Base-by-base conservation (phyloP, 1,140 invertebrate genomes). In the Bombus waltoni region DNA sequence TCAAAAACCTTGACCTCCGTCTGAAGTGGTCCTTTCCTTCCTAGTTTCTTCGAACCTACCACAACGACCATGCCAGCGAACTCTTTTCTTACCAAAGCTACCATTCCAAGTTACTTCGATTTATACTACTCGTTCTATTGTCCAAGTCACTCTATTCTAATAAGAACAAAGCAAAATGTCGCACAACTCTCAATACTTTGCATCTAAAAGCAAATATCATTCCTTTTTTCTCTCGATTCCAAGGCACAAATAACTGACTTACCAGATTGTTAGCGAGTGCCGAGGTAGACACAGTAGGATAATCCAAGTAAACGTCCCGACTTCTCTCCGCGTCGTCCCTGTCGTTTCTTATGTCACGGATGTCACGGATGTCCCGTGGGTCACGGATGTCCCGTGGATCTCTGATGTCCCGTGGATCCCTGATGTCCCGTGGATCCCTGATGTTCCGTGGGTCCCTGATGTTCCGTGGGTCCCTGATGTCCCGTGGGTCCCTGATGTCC, bases 191-290 rank as follows among this genome's bases (percentile, higher is more conserved):
- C 47, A 8, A 53, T 53, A 53, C 47, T 53, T 53, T 15, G 47
- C 47, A 18, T 53, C 18, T 53, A 53, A 22, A 53, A 53, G 47
- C 47, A 53, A 53, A 53, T 53, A 53, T 22, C 8, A 53, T 59
- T 59, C 10, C 4, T 11, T 28, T 44, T 11, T 28, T 62, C 28
- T 62, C 28, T 62, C 11, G 11, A 28, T 11, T 32, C 9, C 18
- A 11, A 47, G n/a, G 15, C 10, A 4, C 11, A 62, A 32, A 35
- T 2, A 32, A 18, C 40, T 4, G 62, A 89, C 93, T 92, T 84
- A 94, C 94, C 89, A 93, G 93, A 83, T 94, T 94, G 80, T 93
- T 94, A 85, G 90, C 85, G 62, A 90, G 73, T 11, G 90, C 87
- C 71, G 92, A 92, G 68, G 92, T 90, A 47, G 93, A 91, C 40